Conservation (phyloP, 2,113 vertebrate genomes). For the Morone saxatilis region DNA sequence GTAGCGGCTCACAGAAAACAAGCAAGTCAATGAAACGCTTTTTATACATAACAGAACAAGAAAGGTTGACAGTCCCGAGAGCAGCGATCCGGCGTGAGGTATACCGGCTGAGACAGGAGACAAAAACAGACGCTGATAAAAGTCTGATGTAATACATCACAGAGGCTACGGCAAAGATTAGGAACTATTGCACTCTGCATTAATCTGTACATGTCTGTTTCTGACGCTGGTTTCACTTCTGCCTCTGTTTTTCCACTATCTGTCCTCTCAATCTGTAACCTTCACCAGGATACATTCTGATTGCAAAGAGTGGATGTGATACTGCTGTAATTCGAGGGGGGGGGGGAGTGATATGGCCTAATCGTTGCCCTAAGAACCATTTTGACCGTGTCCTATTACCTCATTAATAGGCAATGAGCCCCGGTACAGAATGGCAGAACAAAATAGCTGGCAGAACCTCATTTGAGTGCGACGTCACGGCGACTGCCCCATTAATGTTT, state of each 20-base stretch:
- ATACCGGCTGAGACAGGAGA: constrained; percentile 20
- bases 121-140: constrained; percentile 35
- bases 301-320: constrained; percentile 62
- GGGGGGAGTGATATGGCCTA: constrained; percentile 68
- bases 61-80: constrained; percentile 5
- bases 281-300: constrained; percentile 56
- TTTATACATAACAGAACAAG: constrained; percentile 18
- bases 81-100: constrained; percentile 15
- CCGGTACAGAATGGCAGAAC: constrained; percentile 59
- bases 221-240: constrained; percentile 40
- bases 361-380: constrained; percentile 56
- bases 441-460: constrained; percentile 64
- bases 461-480: constrained; percentile 44
- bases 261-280: constrained; percentile 44
- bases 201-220: constrained; percentile 2
- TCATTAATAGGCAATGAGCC: constrained; percentile 78
- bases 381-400: constrained; percentile 70
- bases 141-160: constrained; percentile 32
- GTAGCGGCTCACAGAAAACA: constrained; percentile 34
- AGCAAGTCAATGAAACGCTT: constrained; percentile 10
- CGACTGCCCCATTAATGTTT: constrained; percentile 71
- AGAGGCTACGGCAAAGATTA: constrained; percentile 33
- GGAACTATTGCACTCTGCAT: background rate
- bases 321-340: constrained; percentile 41
- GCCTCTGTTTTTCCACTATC: constrained; percentile 26